Evolutionary conservation across 2,888 invertebrate species (phyloP), one percentile per base, ranked within the genome.

Genomic region (Corbicula japonica): DNA sequence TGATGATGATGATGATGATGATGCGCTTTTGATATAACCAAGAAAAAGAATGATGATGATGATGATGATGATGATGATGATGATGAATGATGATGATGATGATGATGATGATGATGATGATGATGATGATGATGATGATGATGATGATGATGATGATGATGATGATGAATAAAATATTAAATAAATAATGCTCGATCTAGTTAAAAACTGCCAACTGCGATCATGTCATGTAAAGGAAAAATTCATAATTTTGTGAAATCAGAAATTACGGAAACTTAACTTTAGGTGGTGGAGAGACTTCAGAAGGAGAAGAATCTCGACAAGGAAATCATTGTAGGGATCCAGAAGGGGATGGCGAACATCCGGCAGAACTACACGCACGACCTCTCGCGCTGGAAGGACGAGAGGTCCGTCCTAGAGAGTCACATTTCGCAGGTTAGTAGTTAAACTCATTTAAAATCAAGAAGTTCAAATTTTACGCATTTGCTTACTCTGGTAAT

Each of bases 351-450:
- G 35, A 86, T 91, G 88, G 68, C 76, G n/a, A 70, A 84, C 8
- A 84, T 90, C 72, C 84, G 85, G 44, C 87, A 86, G 10, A 87
- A 81, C 4, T 89, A 90, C 66, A 80, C 87, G 6, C 80, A 85
- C 28, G 88, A 90, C 62, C 75, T 89, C 66, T 76, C 81, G 1
- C 77, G 89, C 23, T 91, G 90, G 88, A 88, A 90, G 28, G 90
- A 91, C 5, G 92, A 93, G 60, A 88, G 87, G 54, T 78, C 75
- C 2, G 76, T 80, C 0, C 77, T 91, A 15, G 88, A 87, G 66
- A 82, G 85, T 28, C 88, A 91, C 48, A 85, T 89, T 2, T 78
- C 80, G 50, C 88, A 90, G 90, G 91, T 91, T 52, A 58, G 44
- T 12, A 1, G 0, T 28, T 4, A 21, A n/a, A n/a, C n/a, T n/a